Evolutionary conservation across 2,113 vertebrate genomes (phyloP).

Genomic region (Tauraco erythrolophus): DNA sequence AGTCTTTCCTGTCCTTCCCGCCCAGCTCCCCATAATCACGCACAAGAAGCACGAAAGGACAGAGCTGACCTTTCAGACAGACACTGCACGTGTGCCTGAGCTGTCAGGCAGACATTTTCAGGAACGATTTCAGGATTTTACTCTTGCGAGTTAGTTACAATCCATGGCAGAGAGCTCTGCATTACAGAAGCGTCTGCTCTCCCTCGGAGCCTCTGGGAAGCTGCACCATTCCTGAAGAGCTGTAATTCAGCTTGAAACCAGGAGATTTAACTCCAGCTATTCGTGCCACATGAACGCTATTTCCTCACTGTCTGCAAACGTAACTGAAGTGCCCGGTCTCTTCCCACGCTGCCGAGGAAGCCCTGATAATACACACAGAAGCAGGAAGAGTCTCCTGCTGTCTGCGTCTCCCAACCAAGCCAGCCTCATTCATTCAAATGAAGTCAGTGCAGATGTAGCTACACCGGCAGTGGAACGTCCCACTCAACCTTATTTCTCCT

Average conservation of each 20-base stretch:
- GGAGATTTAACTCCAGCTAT: not conserved
- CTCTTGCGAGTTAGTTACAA: not conserved
- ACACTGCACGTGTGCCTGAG: not conserved
- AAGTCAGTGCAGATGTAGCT: not conserved
- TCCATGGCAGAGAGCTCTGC: not conserved
- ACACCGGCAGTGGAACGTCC: not conserved
- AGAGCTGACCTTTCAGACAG: not conserved
- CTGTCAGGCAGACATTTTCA: not conserved
- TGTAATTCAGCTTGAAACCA: not conserved
- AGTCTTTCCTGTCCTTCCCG: not conserved
- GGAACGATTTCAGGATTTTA: not conserved
- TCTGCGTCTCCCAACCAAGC: not conserved
- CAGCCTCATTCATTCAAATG: not conserved
- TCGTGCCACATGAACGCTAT: not conserved
- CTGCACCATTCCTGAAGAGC: not conserved
- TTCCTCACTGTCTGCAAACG: not conserved
- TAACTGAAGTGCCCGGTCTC: not conserved
- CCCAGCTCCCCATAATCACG: not conserved
- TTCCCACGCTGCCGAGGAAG: not conserved
- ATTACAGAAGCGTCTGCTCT: not conserved
- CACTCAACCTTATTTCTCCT: not conserved
- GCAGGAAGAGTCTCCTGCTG: not conserved
- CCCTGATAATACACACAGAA: not conserved
- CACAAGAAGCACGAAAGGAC: not conserved
- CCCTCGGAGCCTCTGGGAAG: not conserved